Evolutionary conservation across 2,888 invertebrate species (phyloP).

Genomic region (Chorisops tibialis): DNA sequence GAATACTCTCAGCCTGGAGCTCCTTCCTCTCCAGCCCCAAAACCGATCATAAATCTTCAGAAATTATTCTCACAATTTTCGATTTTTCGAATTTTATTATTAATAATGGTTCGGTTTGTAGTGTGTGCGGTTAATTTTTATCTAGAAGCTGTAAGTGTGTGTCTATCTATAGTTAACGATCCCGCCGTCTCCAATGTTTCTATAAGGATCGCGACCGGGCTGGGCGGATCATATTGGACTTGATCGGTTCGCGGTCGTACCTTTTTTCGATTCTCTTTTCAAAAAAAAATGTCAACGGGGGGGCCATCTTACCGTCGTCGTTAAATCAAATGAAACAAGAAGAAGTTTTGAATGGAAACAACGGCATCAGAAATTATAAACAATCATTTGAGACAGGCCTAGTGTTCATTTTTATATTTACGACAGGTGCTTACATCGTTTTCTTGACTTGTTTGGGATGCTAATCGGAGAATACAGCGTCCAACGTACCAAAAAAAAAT

Average conservation of each 20-base stretch:
- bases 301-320: conserved; percentile 26
- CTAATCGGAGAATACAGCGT: too few relatives aligned
- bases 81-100: conserved; percentile 15
- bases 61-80: conserved; percentile 21
- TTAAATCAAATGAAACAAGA: conserved; percentile 25
- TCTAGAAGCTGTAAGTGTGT: background rate
- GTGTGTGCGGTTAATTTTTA: background rate
- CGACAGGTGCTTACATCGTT: conserved; percentile 23
- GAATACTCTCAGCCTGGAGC: too few relatives aligned
- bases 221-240: background rate
- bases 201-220: conserved; percentile 1
- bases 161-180: too few relatives aligned
- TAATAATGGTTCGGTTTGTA: conserved; percentile 12
- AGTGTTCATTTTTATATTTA: conserved; percentile 24
- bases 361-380: conserved; percentile 26
- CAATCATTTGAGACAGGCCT: conserved; percentile 22
- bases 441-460: conserved; percentile 1
- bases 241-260: background rate
- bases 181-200: too few relatives aligned
- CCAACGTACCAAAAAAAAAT: background rate
- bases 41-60: conserved; percentile 18
- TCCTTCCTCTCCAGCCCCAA: background rate
- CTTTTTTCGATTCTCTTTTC: background rate
- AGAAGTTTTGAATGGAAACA: conserved; percentile 18
- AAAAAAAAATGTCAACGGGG: conserved; percentile 20